phyloP scores from a whole-genome alignment of 2,113 vertebrate species.

The Labeo catla region DNA sequence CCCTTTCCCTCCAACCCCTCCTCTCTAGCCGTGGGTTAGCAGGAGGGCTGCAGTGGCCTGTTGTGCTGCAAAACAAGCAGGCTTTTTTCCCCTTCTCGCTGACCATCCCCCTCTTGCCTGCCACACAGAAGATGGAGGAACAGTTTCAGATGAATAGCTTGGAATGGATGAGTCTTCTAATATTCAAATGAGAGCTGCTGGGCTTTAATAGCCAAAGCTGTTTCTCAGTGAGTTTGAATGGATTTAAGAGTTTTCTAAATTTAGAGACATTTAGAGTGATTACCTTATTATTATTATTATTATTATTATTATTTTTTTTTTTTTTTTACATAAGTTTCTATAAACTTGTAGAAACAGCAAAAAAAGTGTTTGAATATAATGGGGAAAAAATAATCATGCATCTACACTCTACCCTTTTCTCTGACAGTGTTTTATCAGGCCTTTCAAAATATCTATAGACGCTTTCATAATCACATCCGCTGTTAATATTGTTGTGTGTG shows the following conservation, averaged over 20 bases:
- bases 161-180: conserved; percentile 34
- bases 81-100: conserved; percentile 39
- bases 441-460: not conserved
- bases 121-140: conserved; percentile 50
- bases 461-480: conserved; percentile 16
- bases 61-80: conserved; percentile 64
- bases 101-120: conserved; percentile 45
- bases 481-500: not conserved
- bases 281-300: too few relatives aligned
- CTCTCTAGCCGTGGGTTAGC: conserved; percentile 50
- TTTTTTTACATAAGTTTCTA: not conserved
- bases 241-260: not conserved
- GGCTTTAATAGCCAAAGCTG: not conserved
- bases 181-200: conserved; percentile 35
- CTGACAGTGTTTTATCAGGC: not conserved
- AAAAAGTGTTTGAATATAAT: not conserved
- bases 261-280: not conserved
- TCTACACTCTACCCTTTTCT: not conserved
- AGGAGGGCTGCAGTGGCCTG: conserved; percentile 58
- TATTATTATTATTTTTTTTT: too few relatives aligned
- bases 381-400: not conserved
- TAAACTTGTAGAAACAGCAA: not conserved
- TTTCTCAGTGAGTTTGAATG: not conserved
- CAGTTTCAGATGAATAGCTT: conserved; percentile 47
- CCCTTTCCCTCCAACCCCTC: conserved; percentile 28